Percentiles rank a stretch among this genome's conserved stretches.
Evolutionary conservation across 2,888 invertebrate genomes (phyloP).

Genomic region (Ectemnius cavifrons): DNA sequence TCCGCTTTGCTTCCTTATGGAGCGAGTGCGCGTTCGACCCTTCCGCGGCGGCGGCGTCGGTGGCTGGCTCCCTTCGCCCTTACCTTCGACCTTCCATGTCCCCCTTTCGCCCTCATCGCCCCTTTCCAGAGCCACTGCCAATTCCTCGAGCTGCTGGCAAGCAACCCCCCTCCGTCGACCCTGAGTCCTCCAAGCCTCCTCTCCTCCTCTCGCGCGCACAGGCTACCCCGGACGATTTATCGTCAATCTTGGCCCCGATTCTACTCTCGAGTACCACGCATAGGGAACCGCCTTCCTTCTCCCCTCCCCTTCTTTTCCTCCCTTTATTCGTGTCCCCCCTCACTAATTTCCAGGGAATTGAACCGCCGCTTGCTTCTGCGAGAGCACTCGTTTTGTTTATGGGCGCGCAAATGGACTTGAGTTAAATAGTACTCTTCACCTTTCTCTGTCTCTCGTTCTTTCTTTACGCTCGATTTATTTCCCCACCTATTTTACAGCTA

Average conservation of each 20-base stretch:
- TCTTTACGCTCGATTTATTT: not conserved
- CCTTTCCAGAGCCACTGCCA: not conserved
- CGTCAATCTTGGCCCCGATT: constrained; percentile 6
- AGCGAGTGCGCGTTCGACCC: constrained; percentile 1
- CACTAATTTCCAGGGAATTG: not conserved
- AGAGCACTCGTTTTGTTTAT: not conserved
- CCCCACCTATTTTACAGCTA: not conserved
- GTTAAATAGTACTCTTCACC: not conserved
- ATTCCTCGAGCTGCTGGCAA: not conserved
- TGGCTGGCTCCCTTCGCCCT: not conserved
- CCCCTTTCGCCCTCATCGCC: not conserved
- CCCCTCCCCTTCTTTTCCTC: not conserved
- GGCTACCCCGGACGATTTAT: too few relatives aligned
- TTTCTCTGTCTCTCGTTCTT: not conserved
- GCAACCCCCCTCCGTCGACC: too few relatives aligned
- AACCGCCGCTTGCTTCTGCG: not conserved
- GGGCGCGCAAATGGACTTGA: not conserved
- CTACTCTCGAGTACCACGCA: not conserved
- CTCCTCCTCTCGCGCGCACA: too few relatives aligned
- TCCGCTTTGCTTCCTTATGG: not conserved
- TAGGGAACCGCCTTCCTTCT: too few relatives aligned
- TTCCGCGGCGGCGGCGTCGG: not conserved
- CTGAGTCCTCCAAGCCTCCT: too few relatives aligned
- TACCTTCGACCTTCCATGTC: not conserved
- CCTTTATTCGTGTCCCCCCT: too few relatives aligned